Conservation (phyloP, 2,888 invertebrate genomes). For the Andrena haemorrhoa region DNA sequence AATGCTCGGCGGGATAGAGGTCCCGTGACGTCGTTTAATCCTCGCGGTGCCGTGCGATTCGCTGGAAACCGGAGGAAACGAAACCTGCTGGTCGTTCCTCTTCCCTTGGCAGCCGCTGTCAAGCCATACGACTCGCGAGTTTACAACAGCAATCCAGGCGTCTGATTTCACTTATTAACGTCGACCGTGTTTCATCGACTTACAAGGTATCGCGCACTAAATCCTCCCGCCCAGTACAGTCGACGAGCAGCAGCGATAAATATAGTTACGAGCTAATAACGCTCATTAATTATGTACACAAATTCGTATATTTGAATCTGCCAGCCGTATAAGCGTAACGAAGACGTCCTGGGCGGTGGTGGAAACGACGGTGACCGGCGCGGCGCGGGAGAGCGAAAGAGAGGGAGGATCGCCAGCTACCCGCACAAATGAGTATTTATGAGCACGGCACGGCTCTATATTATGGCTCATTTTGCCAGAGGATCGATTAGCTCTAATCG, state of each 20-base stretch:
- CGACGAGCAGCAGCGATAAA: constrained; percentile 51
- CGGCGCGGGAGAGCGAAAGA: background rate
- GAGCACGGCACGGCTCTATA: constrained; percentile 76
- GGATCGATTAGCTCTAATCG: constrained; percentile 79
- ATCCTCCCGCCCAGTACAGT: background rate
- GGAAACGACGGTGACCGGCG: constrained; percentile 56
- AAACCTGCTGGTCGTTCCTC: background rate
- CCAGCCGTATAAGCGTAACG: constrained; percentile 66
- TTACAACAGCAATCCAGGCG: constrained; percentile 10
- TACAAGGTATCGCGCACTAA: constrained; percentile 45
- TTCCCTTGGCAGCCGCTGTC: background rate
- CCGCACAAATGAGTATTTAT: constrained; percentile 82
- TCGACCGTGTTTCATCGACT: constrained; percentile 36
- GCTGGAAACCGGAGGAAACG: background rate
- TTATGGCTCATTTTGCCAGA: constrained; percentile 76
- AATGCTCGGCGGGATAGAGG: constrained; percentile 30
- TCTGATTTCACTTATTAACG: constrained; percentile 5
- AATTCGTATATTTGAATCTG: constrained; percentile 57
- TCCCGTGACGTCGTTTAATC: constrained; percentile 53
- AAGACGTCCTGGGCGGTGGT: constrained; percentile 77
- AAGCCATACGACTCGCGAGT: background rate
- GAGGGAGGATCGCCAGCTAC: constrained; percentile 31
- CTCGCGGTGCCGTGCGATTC: background rate
- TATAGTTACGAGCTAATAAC: constrained; percentile 57
- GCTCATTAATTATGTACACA: constrained; percentile 63